Conservation (phyloP, 2,113 vertebrate species). For the Epinephelus cyanopodus region DNA sequence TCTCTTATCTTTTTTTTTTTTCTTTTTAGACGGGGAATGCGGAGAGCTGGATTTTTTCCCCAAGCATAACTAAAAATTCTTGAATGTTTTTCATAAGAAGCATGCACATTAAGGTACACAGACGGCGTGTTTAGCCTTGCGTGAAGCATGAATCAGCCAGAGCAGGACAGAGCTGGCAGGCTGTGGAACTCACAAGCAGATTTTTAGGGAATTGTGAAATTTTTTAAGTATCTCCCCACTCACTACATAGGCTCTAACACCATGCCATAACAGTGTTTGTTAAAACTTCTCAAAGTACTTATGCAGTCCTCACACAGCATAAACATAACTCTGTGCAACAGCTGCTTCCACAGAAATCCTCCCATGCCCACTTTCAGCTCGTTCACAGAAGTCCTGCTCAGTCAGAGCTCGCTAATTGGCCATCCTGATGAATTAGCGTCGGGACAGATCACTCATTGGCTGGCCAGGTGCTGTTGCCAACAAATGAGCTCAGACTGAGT, state of each 20-base stretch:
- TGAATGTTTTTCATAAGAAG: slow-evolving; percentile 1
- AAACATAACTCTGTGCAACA: slow-evolving; percentile 28
- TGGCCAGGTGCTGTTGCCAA: slow-evolving; percentile 45
- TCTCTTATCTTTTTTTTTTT: neutral
- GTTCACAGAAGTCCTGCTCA: slow-evolving; percentile 34
- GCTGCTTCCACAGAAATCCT: slow-evolving; percentile 30
- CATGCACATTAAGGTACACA: neutral
- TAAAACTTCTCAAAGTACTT: slow-evolving; percentile 21
- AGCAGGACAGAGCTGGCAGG: slow-evolving; percentile 24
- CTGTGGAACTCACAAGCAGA: neutral
- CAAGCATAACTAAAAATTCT: neutral
- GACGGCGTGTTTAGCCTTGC: slow-evolving; percentile 16
- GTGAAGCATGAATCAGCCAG: slow-evolving; percentile 34
- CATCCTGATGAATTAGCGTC: slow-evolving; percentile 59
- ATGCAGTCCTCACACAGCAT: neutral
- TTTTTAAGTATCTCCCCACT: slow-evolving; percentile 5
- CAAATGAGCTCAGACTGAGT: slow-evolving; percentile 50
- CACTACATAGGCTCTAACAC: neutral
- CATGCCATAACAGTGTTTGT: neutral
- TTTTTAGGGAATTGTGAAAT: slow-evolving; percentile 3
- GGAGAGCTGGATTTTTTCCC: neutral
- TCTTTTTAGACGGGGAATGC: neutral
- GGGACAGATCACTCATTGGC: slow-evolving; percentile 53
- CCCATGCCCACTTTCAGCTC: slow-evolving; percentile 22
- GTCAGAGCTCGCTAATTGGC: slow-evolving; percentile 67